Base-by-base conservation (phyloP, 2,888 invertebrate genomes). In the Sminthurides aquaticus region DNA sequence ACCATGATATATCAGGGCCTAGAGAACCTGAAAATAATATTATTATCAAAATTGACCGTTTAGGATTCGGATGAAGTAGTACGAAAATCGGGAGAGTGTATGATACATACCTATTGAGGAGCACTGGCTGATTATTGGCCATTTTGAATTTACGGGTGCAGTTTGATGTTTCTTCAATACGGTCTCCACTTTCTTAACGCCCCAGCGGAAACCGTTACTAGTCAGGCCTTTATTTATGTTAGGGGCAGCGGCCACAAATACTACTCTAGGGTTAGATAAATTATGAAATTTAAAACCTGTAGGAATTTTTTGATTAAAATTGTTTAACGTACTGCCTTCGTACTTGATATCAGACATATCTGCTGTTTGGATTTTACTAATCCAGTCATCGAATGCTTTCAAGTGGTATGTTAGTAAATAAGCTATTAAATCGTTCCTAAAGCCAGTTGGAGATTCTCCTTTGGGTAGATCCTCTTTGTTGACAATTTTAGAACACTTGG, bases 371-470 rank as follows among this genome's bases (percentile, higher is more conserved):
- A 96, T 84, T 60, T 85, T 80, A 1, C 86, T 84, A 22, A 88
- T 82, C 87, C 94, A 95, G 0, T 83, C 84, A 1, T 85, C 81
- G 5, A 95, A 77, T 57, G 83, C 82, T 0, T 85, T 80, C 56
- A 85, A 77, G 64, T 86, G 85, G 77, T 96, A 97, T 60, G 86
- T 83, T 15, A 82, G 79, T 15, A 97, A 79, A 77, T 96, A 97
- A 1, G 84, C 81, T 54, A 91, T 78, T 0, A 97, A 80, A 74
- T 87, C 86, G 25, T 81, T 81, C 77, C 92, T 91, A 79, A 97
- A 97, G 68, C 83, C 81, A 0, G 96, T 96, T 0, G 84, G 83
- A 25, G 93, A 91, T 67, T 95, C 94, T 0, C 91, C 93, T 15
- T 79, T 79, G 2, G 77, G 78, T 1, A 80, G 79, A 68, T 65